Percentiles rank a stretch among this genome's conserved stretches.
Evolutionary conservation across 92 coral and sea anemone species (phyloP).

Genomic region (Porites divaricata): DNA sequence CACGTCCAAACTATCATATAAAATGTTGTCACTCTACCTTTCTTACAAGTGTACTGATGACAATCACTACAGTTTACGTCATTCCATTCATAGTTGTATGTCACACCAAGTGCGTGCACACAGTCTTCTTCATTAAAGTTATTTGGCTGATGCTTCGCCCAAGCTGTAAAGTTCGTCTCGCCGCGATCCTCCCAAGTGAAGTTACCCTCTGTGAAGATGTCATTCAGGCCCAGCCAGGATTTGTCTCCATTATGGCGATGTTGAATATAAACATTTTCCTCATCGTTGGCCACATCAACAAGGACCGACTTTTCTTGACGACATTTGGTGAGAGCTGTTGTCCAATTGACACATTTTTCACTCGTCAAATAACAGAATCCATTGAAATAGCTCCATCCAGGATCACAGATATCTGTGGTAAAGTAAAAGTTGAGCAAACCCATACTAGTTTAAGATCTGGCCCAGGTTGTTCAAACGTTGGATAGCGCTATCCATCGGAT

Average conservation of each 20-base stretch:
- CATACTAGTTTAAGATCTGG: no score
- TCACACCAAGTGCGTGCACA: background rate
- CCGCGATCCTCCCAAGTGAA: background rate
- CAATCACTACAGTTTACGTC: background rate
- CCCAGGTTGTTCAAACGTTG: no score
- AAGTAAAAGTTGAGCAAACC: no score
- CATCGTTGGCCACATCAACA: background rate
- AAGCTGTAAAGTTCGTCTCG: background rate
- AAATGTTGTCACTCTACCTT: no score
- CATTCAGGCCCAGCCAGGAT: background rate
- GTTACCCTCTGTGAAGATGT: background rate
- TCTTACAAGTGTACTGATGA: background rate
- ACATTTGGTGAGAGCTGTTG: background rate
- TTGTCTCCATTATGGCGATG: background rate
- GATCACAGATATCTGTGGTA: background rate
- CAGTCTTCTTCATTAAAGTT: background rate
- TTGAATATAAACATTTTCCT: background rate
- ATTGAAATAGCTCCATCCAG: background rate
- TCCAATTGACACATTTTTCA: background rate
- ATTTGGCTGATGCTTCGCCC: background rate
- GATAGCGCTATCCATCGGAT: no score
- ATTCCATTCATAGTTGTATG: background rate
- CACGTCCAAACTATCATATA: no score
- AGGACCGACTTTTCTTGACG: background rate
- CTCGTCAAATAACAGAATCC: background rate